Conservation (phyloP, 2,113 vertebrate genomes). For the Mustelus asterias region DNA sequence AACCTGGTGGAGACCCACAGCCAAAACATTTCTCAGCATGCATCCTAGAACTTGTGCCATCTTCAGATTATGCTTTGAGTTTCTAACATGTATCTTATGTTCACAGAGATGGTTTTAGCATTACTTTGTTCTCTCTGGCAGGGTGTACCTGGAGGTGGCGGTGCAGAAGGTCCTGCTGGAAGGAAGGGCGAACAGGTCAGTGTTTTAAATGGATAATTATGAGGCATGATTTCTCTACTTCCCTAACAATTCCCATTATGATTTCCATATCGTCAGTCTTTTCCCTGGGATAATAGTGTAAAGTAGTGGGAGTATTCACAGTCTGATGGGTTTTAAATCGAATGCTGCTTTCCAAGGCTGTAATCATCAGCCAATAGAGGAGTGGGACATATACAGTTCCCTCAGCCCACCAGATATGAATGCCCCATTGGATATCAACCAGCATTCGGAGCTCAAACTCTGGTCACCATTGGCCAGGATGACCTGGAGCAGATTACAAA, state of each 20-base stretch:
- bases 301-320: background rate
- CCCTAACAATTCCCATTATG: background rate
- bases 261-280: background rate
- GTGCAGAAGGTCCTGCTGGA: slow-evolving; percentile 60
- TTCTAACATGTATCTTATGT: background rate
- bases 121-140: slow-evolving; percentile 40
- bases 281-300: too few species aligned
- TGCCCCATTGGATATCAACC: background rate
- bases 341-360: background rate
- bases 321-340: background rate
- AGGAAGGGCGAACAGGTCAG: slow-evolving; percentile 71
- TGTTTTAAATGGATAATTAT: background rate
- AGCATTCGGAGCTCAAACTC: background rate
- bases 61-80: background rate
- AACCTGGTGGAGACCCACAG: background rate
- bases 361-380: background rate
- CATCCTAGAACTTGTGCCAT: background rate
- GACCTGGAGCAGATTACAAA: background rate
- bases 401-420: background rate
- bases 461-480: background rate
- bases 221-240: background rate
- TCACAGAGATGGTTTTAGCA: background rate
- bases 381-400: background rate
- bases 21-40: background rate
- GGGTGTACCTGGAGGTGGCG: slow-evolving; percentile 59